Evolutionary conservation across 2,113 vertebrate species (phyloP), one percentile per base, ranked within the genome.

Genomic region (Lampris megalopsis): DNA sequence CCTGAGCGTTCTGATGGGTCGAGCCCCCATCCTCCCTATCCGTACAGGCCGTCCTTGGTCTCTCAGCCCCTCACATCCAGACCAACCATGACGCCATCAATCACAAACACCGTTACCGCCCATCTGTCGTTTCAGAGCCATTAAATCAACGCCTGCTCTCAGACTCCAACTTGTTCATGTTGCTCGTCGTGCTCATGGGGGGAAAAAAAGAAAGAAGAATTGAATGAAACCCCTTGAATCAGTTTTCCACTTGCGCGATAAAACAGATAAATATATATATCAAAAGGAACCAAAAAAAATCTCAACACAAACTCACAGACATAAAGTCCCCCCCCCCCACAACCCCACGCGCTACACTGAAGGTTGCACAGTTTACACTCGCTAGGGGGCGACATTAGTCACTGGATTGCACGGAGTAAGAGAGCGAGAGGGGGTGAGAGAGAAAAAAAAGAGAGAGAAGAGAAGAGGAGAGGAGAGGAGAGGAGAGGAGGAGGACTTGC

Each of bases 311-410:
- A 24, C 24, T 24, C 24, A 24, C 24, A 24, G 24, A 24, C 24
- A 24, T 24, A 24, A 24, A 24, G 24, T 24, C 24, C 43, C 24
- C 13, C 43, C 41, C 4, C 43, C 7, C 43, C 5, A 50, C 6
- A 41, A n/a, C 56, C 73, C 24, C 43, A 2, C 43, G 4, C 7
- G 4, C 43, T 45, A 56, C 24, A 24, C 24, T 24, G 8, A 54
- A 40, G 56, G 42, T 59, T 3, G 36, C 1, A 53, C 42, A 71
- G 37, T 41, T 48, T 66, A 74, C 65, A 45, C 56, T 84, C 92
- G 76, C 92, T 66, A 92, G 91, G 89, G 90, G 92, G 92, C 88
- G 91, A 91, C 88, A 79, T 92, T 86, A 90, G 65, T 81, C 88
- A 90, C 92, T 85, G 73, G 36, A 92, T 83, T 24, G 40, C 42